Base-by-base conservation (phyloP, 2,888 invertebrate species). In the Eupithecia vulgata region DNA sequence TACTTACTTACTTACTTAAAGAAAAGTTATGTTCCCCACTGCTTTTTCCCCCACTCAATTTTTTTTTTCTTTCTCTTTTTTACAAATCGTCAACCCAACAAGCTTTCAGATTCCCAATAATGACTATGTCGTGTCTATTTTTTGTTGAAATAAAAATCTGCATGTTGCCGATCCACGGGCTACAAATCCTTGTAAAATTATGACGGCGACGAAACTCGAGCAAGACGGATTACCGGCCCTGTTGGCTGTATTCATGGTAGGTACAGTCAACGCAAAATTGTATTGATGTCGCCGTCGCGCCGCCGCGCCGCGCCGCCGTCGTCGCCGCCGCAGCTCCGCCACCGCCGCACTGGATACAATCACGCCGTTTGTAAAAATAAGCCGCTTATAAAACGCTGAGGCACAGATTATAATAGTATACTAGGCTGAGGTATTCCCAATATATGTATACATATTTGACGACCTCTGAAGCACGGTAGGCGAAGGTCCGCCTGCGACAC, bases 191-290 rank as follows among this genome's bases (percentile, higher is more conserved):
- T 70, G 82, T 78, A 72, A 80, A 85, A 85, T 87, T 85, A 85
- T 83, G 83, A 83, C 83, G 79, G 81, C 78, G 80, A 79, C 79
- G 81, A 77, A 83, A 81, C 81, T 82, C 72, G 75, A 78, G 79
- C 76, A 79, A 83, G 89, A 86, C 83, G 84, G 88, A 89, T 90
- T 87, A 88, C 83, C 67, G 83, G 82, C 71, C 30, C 67, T 45
- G 40, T 37, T 65, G 70, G 57, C n/a, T 71, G 34, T 66, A 25
- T 59, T 45, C 30, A 69, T n/a, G n/a, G n/a, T n/a, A 34, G 61
- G 35, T 37, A 37, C 35, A 35, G 37, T 35, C 61, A 61, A 15
- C 30, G 17, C 59, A 7, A 30, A 30, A 5, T 21, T 15, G 30
- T 25, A 59, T 59, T 25, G 10, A 25, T 57, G 21, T 25, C 21